phyloP scores from a whole-genome alignment of 2,888 invertebrate species.

The Nemoura dubitans region DNA sequence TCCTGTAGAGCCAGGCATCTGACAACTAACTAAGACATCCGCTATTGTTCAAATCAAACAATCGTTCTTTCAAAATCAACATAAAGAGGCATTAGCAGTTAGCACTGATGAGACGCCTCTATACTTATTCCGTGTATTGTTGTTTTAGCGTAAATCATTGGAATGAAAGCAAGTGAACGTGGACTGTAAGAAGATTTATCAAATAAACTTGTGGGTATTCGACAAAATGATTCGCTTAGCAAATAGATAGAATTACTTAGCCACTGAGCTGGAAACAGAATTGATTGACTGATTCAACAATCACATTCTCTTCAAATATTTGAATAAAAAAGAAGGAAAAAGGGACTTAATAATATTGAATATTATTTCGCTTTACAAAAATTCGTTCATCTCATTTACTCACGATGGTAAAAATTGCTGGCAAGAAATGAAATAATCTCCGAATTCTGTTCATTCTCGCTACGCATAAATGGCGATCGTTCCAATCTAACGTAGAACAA shows the following conservation, averaged over 20 bases:
- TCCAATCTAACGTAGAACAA: too few relatives aligned
- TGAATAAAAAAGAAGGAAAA: constrained; percentile 17
- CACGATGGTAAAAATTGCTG: not conserved
- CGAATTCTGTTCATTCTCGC: not conserved
- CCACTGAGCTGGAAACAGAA: constrained; percentile 32
- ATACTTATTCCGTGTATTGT: constrained; percentile 2
- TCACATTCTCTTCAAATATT: constrained; percentile 34
- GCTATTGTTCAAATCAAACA: constrained; percentile 36
- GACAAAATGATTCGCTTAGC: constrained; percentile 29
- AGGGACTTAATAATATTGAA: constrained; percentile 10
- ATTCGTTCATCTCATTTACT: not conserved
- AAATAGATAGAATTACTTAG: constrained; percentile 32
- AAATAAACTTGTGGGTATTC: constrained; percentile 1
- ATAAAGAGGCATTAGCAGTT: constrained; percentile 33
- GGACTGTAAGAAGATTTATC: constrained; percentile 18
- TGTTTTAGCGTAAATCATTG: constrained; percentile 10
- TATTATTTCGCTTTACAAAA: constrained; percentile 13
- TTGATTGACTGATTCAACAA: constrained; percentile 34
- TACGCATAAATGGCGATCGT: not conserved
- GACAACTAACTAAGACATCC: constrained; percentile 35
- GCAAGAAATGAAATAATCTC: not conserved
- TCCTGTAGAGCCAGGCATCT: constrained; percentile 31
- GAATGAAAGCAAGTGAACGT: constrained; percentile 22
- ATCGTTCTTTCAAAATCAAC: constrained; percentile 41
- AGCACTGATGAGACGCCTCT: constrained; percentile 18